phyloP scores from a whole-genome alignment of 53 echinoderm and acorn worm genomes.

The Holothuria scabra region DNA sequence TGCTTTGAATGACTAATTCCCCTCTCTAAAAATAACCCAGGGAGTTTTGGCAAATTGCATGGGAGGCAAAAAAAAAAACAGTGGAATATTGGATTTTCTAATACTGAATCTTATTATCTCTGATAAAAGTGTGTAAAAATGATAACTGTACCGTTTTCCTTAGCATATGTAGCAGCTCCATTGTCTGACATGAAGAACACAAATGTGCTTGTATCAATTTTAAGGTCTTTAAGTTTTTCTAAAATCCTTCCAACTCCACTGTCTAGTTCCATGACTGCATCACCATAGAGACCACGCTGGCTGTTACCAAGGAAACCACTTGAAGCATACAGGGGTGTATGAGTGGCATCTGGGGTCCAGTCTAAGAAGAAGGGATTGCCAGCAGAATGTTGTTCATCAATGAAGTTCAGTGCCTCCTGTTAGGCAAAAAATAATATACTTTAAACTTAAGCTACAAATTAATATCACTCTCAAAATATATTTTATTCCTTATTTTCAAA shows the following conservation, averaged over 20 bases:
- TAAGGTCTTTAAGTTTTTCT: constrained; percentile 50
- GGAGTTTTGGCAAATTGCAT: too few species aligned
- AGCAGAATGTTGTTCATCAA: constrained; percentile 59
- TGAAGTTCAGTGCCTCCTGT: constrained; percentile 78
- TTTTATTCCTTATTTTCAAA: too few species aligned
- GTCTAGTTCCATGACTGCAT: constrained; percentile 80
- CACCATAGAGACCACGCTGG: constrained; percentile 78
- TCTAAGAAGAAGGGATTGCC: constrained; percentile 74
- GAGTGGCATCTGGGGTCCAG: constrained; percentile 84
- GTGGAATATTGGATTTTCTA: too few species aligned
- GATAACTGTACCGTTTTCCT: neutral
- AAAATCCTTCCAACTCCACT: constrained; percentile 77
- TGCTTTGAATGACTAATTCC: too few species aligned
- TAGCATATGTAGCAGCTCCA: constrained; percentile 63
- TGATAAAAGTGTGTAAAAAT: too few species aligned
- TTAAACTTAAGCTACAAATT: too few species aligned
- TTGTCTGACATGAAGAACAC: constrained; percentile 80
- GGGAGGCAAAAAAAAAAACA: too few species aligned
- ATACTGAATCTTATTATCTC: too few species aligned
- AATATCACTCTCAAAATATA: too few species aligned
- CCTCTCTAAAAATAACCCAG: too few species aligned
- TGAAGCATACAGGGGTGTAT: constrained; percentile 75
- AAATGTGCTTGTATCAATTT: constrained; percentile 73
- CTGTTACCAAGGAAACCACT: constrained; percentile 65
- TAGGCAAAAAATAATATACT: neutral